These are phyloP conservation scores for Proales similis DNA, from an alignment of 1,140 invertebrate species.

Conservation along the genomic window DNA sequence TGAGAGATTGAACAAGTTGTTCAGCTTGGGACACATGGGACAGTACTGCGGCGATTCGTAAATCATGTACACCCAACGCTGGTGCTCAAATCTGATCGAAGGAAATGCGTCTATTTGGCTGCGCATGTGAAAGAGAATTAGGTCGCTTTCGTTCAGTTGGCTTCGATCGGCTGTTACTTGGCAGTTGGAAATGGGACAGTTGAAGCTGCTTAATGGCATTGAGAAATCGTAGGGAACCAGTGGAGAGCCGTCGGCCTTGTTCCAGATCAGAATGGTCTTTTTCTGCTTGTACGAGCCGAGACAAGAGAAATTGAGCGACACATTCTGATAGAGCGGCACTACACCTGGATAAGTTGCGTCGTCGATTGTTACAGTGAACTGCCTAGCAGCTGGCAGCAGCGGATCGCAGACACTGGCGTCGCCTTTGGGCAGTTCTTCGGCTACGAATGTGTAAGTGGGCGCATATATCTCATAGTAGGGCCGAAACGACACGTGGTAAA, in stretches of 20 bases:
- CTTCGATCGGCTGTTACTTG: neutral
- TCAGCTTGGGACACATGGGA: slow-evolving; percentile 35
- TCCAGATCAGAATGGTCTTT: slow-evolving; percentile 32
- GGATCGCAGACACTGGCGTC: neutral
- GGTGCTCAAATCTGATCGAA: slow-evolving; percentile 3
- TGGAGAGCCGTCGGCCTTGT: neutral
- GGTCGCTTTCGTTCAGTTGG: slow-evolving; percentile 7
- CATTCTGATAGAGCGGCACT: slow-evolving; percentile 7
- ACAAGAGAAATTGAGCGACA: slow-evolving; percentile 12
- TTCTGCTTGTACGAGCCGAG: slow-evolving; percentile 1
- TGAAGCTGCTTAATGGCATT: neutral
- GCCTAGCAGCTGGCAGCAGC: neutral
- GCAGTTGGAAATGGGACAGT: slow-evolving; percentile 23
- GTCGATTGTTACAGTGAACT: slow-evolving; percentile 8
- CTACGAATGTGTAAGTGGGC: no score
- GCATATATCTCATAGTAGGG: no score
- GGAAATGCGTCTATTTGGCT: slow-evolving; percentile 24
- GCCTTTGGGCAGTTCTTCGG: no score
- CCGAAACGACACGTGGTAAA: no score
- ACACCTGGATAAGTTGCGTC: slow-evolving; percentile 10
- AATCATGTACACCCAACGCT: slow-evolving; percentile 18
- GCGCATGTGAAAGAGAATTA: slow-evolving; percentile 36
- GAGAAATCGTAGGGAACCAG: neutral
- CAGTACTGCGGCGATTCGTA: slow-evolving; percentile 33
- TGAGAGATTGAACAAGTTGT: slow-evolving; percentile 42